Base-by-base conservation (phyloP, 2,888 invertebrate species). In the Pristionchus entomophagus region DNA sequence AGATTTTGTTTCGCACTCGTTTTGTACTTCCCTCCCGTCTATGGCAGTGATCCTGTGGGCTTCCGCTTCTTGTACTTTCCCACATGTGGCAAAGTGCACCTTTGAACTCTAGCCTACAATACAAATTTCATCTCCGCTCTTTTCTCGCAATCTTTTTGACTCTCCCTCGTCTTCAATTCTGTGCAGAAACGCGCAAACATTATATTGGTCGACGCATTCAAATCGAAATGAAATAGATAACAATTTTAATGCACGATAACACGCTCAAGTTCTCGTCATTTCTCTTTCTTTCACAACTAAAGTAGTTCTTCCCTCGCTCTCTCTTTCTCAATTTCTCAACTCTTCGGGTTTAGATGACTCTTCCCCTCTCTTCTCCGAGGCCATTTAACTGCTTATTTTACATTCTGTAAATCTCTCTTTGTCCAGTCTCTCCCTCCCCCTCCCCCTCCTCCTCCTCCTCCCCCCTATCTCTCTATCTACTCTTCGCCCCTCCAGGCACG, bases 401-500 rank as follows among this genome's bases (percentile, higher is more conserved):
- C 73, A 73, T 73, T 73, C 73, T 73, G 73, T 73, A 73, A 73
- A 51, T 78, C 78, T 53, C 78, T 26, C 73, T 73, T 73, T 73
- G 73, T 73, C 73, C 73, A 73, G 41, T 45, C 73, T 29, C 8
- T 29, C 8, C 41, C 38, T n/a, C n/a, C 38, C 38, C 29, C 32
- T 41, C 51, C 41, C 32, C 51, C 29, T 51, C 10, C 45, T 41
- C 73, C 73, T n/a, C 73, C 10, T 26, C 3, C 41, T 14, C 51
- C 32, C 35, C 32, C 51, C 80, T 29, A 5, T 51, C 29, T 53
- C 29, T 69, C 73, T 45, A 45, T 41, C 73, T 45, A 19, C n/a
- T 73, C 73, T n/a, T n/a, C n/a, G n/a, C n/a, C 41, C 73, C 73
- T 73, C 73, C 73, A 73, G 65, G 83, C 83, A 84, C 83, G 45